Evolutionary conservation across 2,113 vertebrate genomes (phyloP), one percentile per base, ranked within the genome.

Genomic region (Passer montanus): DNA sequence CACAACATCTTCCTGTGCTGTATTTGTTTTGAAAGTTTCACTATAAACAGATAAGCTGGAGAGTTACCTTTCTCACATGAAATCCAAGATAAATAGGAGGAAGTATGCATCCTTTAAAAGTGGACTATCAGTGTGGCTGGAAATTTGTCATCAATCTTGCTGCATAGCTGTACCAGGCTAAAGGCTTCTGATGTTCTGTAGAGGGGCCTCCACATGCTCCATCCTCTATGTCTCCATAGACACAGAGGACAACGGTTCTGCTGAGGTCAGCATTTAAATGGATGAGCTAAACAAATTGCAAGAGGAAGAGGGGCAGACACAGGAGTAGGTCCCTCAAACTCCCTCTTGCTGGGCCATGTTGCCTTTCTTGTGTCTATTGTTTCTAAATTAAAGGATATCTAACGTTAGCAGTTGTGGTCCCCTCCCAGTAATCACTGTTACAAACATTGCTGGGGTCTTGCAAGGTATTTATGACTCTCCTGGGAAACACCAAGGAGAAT

Each of bases 331-430:
- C 14, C 44, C 46, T 90, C 76, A 55, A 88, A 70, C 24, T 83
- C 24, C 9, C 5, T 59, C 89, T 95, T 76, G 10, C 50, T 80
- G 69, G 56, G 50, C 73, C 0, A 0, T 60, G 43, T 83, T 82
- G 78, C 84, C 67, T 93, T 90, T 91, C 66, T 94, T 63, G 46
- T 90, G 75, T 31, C 78, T 89, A 76, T 85, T 96, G 84, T 91
- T 95, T 69, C 68, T 56, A 77, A 88, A 86, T 83, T 84, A 90
- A 84, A 86, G 72, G 64, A 52, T 93, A 92, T 94, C 76, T 88
- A 87, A 72, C 31, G 72, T 90, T 88, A 90, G 59, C 82, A 92
- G 89, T 93, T 86, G 90, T 86, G 83, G 68, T 93, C 15, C 24
- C 83, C 72, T 95, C 82, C 64, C 56, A 74, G 1, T 70, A 92